phyloP scores from a whole-genome alignment of 2,113 vertebrate species.

The Poicephalus meyeri region DNA sequence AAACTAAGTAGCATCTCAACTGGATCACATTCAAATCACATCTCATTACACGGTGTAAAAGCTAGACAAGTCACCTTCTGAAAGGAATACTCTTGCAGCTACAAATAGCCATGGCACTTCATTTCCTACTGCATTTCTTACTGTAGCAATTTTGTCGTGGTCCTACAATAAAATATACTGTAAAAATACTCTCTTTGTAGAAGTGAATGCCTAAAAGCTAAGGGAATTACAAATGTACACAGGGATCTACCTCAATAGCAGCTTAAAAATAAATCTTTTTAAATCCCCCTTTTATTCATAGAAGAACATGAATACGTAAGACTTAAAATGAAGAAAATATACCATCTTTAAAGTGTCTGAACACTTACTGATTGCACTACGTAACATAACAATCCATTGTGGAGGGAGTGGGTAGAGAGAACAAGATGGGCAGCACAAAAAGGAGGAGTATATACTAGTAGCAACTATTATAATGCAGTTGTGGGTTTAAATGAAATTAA shows the following conservation, averaged over 20 bases:
- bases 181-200: background rate
- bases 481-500: background rate
- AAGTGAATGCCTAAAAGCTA: background rate
- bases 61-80: background rate
- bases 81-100: background rate
- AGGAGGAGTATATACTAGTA: background rate
- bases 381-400: background rate
- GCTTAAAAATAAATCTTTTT: background rate
- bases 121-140: background rate
- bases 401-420: background rate
- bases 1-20: background rate
- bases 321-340: background rate
- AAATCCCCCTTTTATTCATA: background rate
- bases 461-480: background rate
- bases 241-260: background rate
- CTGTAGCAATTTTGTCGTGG: background rate
- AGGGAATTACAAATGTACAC: background rate
- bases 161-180: background rate
- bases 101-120: background rate
- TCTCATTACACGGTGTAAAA: background rate
- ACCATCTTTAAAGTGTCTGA: background rate
- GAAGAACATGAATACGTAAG: background rate
- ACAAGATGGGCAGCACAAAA: background rate
- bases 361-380: background rate
- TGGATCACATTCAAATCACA: background rate